Conservation (phyloP, 2,797 vertebrate species). For the Podarcis siculus region DNA sequence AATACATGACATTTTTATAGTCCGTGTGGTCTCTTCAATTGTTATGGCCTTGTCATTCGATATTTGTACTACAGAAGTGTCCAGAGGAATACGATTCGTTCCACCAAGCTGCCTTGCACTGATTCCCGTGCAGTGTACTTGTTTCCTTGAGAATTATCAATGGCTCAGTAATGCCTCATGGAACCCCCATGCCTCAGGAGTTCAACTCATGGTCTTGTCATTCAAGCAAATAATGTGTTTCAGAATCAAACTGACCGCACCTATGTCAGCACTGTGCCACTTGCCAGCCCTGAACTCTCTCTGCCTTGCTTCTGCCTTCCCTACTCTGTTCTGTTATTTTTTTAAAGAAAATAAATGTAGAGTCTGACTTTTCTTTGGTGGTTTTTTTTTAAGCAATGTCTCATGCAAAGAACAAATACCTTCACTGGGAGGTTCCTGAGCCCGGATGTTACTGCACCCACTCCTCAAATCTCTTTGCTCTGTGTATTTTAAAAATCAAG, state of each 20-base stretch:
- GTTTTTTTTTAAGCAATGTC: too few species aligned
- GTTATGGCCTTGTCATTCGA: background rate
- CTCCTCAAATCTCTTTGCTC: background rate
- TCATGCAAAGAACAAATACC: background rate
- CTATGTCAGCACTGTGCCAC: background rate
- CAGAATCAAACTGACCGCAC: slow-evolving; percentile 18
- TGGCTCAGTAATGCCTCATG: background rate
- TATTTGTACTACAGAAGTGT: background rate
- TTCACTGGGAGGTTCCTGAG: background rate
- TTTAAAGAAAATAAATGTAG: slow-evolving; percentile 69
- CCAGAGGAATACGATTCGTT: background rate
- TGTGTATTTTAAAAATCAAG: slow-evolving; percentile 30
- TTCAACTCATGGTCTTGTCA: background rate
- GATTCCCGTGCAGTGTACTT: background rate
- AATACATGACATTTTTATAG: background rate
- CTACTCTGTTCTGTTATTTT: slow-evolving; percentile 57
- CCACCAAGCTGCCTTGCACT: background rate
- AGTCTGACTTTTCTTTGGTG: slow-evolving; percentile 64
- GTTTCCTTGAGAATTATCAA: background rate
- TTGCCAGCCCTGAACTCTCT: slow-evolving; percentile 53
- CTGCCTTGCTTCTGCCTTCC: slow-evolving; percentile 60
- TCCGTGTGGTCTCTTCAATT: background rate
- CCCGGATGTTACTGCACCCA: background rate
- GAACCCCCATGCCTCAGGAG: background rate
- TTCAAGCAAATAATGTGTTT: background rate